Conservation (phyloP, 2,113 vertebrate genomes). For the Turnix velox region DNA sequence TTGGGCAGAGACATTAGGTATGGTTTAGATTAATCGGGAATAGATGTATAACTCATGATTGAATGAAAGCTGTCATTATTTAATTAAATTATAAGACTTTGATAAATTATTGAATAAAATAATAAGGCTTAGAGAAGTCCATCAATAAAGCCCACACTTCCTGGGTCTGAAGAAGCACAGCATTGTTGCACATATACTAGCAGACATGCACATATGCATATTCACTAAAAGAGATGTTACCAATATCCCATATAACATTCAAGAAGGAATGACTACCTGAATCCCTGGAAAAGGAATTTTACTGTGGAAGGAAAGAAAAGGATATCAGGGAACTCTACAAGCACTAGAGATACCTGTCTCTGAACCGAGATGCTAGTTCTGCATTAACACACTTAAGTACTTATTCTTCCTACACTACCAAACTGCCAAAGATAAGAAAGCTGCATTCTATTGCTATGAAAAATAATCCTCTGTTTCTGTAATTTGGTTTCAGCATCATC, state of each 20-base stretch:
- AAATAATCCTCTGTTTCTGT: not conserved
- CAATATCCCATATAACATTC: not conserved
- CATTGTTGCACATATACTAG: not conserved
- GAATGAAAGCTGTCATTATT: not conserved
- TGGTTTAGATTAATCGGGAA: not conserved
- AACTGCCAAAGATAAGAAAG: not conserved
- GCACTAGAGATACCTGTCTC: not conserved
- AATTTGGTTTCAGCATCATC: not conserved
- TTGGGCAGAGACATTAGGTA: not conserved
- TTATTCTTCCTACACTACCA: not conserved
- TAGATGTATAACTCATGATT: not conserved
- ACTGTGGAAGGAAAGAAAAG: not conserved
- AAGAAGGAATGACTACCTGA: not conserved
- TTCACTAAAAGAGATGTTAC: not conserved
- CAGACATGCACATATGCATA: not conserved
- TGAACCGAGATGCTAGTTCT: not conserved
- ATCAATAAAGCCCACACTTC: not conserved
- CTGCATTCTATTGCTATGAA: not conserved
- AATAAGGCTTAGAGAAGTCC: not conserved
- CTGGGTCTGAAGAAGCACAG: not conserved
- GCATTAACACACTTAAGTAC: not conserved
- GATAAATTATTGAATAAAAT: not conserved
- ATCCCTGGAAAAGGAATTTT: not conserved
- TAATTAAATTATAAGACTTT: not conserved
- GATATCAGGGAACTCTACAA: not conserved